Evolutionary conservation across 2,113 vertebrate species (phyloP).

Genomic region (Australoheros scitulus): DNA sequence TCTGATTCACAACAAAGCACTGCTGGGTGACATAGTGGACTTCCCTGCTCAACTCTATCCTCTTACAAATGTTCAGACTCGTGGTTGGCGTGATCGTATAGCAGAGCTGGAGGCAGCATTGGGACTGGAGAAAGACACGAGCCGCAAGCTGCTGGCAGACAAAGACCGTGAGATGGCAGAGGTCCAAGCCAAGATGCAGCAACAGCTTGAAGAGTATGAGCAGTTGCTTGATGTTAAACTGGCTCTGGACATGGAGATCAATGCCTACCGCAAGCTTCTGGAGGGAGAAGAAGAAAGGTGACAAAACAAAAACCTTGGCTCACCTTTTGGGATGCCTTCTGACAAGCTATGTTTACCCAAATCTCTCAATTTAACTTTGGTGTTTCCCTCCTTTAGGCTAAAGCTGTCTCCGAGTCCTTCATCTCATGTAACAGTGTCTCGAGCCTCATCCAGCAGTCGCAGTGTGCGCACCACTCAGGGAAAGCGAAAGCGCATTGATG

Average conservation of each 20-base stretch:
- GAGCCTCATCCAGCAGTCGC: conserved; percentile 87
- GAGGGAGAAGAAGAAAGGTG: conserved; percentile 94
- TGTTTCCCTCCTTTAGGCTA: conserved; percentile 72
- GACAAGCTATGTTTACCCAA: background rate
- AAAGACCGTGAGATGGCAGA: conserved; percentile 85
- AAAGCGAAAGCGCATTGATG: conserved; percentile 88
- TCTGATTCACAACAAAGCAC: background rate
- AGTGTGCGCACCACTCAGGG: conserved; percentile 82
- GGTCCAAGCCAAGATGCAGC: conserved; percentile 85
- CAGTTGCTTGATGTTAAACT: conserved; percentile 92
- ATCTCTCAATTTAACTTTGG: background rate
- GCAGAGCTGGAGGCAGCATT: conserved; percentile 84
- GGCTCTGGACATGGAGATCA: conserved; percentile 94
- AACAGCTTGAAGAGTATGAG: conserved; percentile 87
- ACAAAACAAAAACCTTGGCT: background rate
- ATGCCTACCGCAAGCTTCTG: conserved; percentile 88
- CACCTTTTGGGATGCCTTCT: background rate
- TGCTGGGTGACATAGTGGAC: background rate
- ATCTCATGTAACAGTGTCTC: conserved; percentile 86
- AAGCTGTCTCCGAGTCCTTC: conserved; percentile 87
- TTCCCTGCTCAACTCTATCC: background rate
- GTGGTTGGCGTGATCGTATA: conserved; percentile 85
- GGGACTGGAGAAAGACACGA: conserved; percentile 82
- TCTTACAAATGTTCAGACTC: conserved; percentile 70
- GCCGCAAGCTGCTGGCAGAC: conserved; percentile 77